phyloP scores from a whole-genome alignment of 92 coral and sea anemone species.

The Epizoanthus scotinus region DNA sequence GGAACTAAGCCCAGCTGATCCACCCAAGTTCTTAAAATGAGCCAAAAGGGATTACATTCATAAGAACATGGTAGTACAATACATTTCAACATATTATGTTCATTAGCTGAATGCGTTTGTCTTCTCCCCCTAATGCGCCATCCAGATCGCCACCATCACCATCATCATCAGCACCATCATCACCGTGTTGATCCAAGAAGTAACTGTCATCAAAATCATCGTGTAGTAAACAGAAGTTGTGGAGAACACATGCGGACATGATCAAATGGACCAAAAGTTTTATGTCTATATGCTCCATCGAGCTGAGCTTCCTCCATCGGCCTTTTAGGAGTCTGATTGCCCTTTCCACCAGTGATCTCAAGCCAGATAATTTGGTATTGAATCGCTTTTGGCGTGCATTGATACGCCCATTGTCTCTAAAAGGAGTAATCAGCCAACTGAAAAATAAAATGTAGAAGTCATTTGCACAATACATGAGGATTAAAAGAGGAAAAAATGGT shows the following conservation, averaged over 20 bases:
- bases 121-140: constrained; percentile 48
- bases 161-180: constrained; percentile 50
- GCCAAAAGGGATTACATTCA: too few species aligned
- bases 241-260: constrained; percentile 61
- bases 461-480: too few species aligned
- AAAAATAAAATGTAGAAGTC: too few species aligned
- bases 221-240: constrained; percentile 60
- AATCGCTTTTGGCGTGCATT: constrained; percentile 50
- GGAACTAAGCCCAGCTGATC: too few species aligned
- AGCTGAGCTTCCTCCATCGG: constrained; percentile 54
- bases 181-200: constrained; percentile 44
- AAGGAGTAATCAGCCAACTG: constrained; percentile 66
- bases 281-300: constrained; percentile 53
- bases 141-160: constrained; percentile 11
- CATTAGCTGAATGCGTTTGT: constrained; percentile 46
- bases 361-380: constrained; percentile 46
- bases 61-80: too few species aligned
- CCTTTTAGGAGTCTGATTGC: constrained; percentile 66
- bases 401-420: constrained; percentile 62
- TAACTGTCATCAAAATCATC: constrained; percentile 68
- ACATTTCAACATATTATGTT: constrained; percentile 24
- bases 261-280: constrained; percentile 51
- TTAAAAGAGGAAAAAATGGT: too few species aligned
- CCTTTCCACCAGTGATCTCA: constrained; percentile 57
- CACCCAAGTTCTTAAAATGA: too few species aligned